These are phyloP conservation scores for Halcyon badia DNA, from an alignment of 2,797 vertebrate genomes.

Conservation along the genomic window DNA sequence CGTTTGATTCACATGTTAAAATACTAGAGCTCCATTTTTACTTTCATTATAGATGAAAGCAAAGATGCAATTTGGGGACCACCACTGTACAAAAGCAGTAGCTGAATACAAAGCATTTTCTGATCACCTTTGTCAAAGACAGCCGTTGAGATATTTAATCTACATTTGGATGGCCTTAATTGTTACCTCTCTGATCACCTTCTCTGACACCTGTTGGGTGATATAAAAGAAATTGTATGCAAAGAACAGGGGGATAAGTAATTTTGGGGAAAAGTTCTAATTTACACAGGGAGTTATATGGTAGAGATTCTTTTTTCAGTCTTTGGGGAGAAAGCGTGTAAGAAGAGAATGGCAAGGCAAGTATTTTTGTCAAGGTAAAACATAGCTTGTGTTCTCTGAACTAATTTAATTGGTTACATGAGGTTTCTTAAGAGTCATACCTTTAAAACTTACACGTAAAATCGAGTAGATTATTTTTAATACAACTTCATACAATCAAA, in stretches of 20 bases:
- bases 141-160: conserved; percentile 37
- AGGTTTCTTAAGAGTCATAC: conserved; percentile 19
- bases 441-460: conserved; percentile 50
- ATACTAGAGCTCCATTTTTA: conserved; percentile 55
- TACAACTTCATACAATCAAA: conserved; percentile 78
- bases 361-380: conserved; percentile 43
- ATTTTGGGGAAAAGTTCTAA: background rate
- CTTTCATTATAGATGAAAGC: conserved; percentile 21
- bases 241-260: background rate
- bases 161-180: conserved; percentile 75
- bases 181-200: conserved; percentile 65
- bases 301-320: background rate
- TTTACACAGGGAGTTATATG: conserved; percentile 39
- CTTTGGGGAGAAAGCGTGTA: conserved; percentile 23
- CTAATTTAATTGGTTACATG: conserved; percentile 11
- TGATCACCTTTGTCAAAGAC: conserved; percentile 58
- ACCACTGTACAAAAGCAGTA: conserved; percentile 66
- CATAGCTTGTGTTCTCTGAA: conserved; percentile 33
- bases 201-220: conserved; percentile 19
- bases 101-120: conserved; percentile 60
- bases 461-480: conserved; percentile 71
- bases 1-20: conserved; percentile 42
- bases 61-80: conserved; percentile 71
- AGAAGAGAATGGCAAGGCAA: conserved; percentile 32
- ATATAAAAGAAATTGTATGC: conserved; percentile 2